Base-by-base conservation (phyloP, 2,888 invertebrate species). In the Tinea pellionella region DNA sequence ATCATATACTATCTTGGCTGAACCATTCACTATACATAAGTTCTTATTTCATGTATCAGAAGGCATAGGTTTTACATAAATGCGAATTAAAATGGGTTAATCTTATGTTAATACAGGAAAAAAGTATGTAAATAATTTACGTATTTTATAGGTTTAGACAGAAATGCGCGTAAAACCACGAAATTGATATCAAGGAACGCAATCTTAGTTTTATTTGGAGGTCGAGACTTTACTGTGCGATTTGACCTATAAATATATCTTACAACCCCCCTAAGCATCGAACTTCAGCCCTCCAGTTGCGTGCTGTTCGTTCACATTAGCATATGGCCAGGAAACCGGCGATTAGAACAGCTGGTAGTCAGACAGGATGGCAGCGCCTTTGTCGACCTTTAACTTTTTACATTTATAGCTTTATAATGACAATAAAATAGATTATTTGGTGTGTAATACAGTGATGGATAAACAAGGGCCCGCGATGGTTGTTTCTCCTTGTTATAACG, bases 241-340 rank as follows among this genome's bases (percentile, higher is more conserved):
- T 32, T 30, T 57, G 57, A 57, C 57, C 57, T 57, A 57, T n/a
- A 57, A 57, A 57, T 32, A 55, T n/a, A 18, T 7, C 19, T n/a
- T 19, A 16, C 19, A 30, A 57, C 57, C 57, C 53, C 57, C 57
- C 53, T 32, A 13, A 13, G 32, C 57, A 16, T 29, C 55, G n/a
- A 19, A 29, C 11, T 29, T n/a, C 16, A 42, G 59, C 42, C 61
- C 29, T 60, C 60, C 43, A 64, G 66, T 83, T 68, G 84, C 84
- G 84, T 85, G 85, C 74, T 69, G 61, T 55, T 62, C 62, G 63
- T 60, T 62, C 62, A 62, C 68, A 85, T 85, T 84, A 77, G 72
- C 83, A 82, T 82, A 75, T 71, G 69, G 74, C 68, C 72, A 76
- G 80, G 80, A 79, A 80, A 75, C 73, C 68, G 71, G 72, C 71